Evolutionary conservation across 2,888 invertebrate species (phyloP).

Genomic region (Venusia cambrica): DNA sequence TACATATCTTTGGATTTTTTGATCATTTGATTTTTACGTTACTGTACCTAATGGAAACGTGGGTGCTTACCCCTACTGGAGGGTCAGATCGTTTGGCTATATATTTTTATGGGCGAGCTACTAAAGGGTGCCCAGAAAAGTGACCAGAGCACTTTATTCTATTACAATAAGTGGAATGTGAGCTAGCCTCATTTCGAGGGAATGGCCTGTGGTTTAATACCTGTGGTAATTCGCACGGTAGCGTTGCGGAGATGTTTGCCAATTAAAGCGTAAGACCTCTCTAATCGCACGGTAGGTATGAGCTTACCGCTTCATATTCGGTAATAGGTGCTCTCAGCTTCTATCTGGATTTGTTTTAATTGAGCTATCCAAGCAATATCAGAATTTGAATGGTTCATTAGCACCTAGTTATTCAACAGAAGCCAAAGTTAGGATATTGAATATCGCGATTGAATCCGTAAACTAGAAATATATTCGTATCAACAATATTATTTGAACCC

Average conservation of each 20-base stretch:
- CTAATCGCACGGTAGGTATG: conserved; percentile 15
- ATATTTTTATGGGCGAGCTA: not conserved
- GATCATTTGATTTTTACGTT: too few species aligned
- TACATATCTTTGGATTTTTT: too few species aligned
- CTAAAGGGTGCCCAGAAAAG: conserved; percentile 1
- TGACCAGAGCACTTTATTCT: conserved; percentile 3
- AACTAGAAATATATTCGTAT: too few species aligned
- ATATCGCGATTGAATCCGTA: too few species aligned
- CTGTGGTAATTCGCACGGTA: conserved; percentile 15
- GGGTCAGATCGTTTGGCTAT: not conserved
- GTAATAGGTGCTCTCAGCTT: conserved; percentile 9
- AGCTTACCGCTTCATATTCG: conserved; percentile 19
- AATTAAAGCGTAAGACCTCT: conserved; percentile 18
- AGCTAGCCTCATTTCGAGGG: conserved; percentile 18
- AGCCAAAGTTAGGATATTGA: too few species aligned
- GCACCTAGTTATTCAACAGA: too few species aligned
- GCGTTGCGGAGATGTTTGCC: conserved; percentile 16
- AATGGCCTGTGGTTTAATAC: conserved; percentile 23
- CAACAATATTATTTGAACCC: too few species aligned
- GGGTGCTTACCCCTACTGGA: too few species aligned
- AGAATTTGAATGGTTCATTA: conserved; percentile 5
- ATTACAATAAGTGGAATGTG: conserved; percentile 10
- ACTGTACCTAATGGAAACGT: too few species aligned
- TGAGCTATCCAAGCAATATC: conserved; percentile 1
- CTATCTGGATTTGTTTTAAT: conserved; percentile 6